Evolutionary conservation across 2,797 vertebrate genomes (phyloP).

Genomic region (Lithobates sylvaticus): DNA sequence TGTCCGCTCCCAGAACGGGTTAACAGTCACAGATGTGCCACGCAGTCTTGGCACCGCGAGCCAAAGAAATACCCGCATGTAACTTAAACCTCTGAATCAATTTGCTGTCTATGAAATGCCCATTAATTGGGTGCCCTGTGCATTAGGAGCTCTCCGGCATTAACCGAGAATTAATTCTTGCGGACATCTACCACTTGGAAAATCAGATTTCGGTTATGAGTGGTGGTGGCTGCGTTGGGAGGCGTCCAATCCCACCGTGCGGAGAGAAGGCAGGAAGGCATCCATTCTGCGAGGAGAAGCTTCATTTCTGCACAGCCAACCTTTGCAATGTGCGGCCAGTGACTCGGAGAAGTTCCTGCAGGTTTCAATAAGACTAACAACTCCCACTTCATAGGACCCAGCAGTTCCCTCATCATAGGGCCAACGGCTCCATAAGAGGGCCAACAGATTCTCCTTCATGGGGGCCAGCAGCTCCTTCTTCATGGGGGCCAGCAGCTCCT

Average conservation of each 20-base stretch:
- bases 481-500: too few relatives aligned
- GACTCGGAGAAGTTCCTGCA: too few relatives aligned
- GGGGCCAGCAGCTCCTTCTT: too few relatives aligned
- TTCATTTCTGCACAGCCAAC: too few relatives aligned
- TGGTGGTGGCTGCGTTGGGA: neutral
- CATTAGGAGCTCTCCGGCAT: constrained; percentile 13
- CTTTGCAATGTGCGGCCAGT: too few relatives aligned
- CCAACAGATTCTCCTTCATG: too few relatives aligned
- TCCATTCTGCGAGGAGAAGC: too few relatives aligned
- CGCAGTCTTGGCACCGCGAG: neutral
- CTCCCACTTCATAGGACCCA: too few relatives aligned
- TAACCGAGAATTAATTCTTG: constrained; percentile 24
- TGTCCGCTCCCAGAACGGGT: neutral
- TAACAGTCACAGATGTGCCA: neutral
- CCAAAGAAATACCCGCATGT: neutral
- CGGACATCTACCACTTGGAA: neutral
- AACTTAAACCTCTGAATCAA: constrained; percentile 19
- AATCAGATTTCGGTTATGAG: constrained; percentile 40
- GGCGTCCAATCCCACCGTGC: neutral
- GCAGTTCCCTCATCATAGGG: too few relatives aligned
- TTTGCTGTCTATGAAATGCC: constrained; percentile 35
- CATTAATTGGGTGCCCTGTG: constrained; percentile 23
- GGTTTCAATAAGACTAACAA: too few relatives aligned
- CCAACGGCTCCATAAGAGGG: too few relatives aligned
- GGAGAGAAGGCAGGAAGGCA: too few relatives aligned